Conservation (phyloP, 2,797 vertebrate genomes). For the Adelosebastes latens region DNA sequence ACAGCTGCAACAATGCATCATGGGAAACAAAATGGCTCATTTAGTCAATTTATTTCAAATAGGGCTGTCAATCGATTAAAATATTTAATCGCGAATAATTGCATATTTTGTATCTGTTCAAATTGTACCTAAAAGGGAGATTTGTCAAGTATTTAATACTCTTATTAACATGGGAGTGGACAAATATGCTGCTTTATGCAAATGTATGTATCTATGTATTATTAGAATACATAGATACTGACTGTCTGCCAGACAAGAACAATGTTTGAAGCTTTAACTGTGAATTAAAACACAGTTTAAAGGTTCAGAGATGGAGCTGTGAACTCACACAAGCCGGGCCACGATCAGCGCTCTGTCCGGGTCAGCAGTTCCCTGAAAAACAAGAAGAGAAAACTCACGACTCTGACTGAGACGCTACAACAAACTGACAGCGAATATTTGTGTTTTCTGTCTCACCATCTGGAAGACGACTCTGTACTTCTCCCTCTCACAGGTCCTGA, state of each 20-base stretch:
- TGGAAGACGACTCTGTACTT: conserved; percentile 90
- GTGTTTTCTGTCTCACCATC: conserved; percentile 84
- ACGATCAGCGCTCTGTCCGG: conserved; percentile 91
- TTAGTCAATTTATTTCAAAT: neutral
- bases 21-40: neutral
- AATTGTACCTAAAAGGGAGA: no score
- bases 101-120: no score
- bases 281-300: neutral
- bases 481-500: conserved; percentile 92
- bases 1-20: neutral
- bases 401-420: neutral
- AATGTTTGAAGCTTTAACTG: neutral
- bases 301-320: neutral
- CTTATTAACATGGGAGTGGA: no score
- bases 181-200: no score
- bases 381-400: neutral
- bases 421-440: neutral
- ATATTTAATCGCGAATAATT: no score
- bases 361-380: conserved; percentile 90
- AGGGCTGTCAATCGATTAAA: no score
- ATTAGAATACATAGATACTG: no score
- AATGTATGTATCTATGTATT: no score
- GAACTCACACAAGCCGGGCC: conserved; percentile 91
- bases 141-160: no score
- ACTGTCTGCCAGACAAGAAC: no score